Evolutionary conservation across 1,140 invertebrate species (phyloP), one percentile per base, ranked within the genome.

Genomic region (Camponotus pennsylvanicus): DNA sequence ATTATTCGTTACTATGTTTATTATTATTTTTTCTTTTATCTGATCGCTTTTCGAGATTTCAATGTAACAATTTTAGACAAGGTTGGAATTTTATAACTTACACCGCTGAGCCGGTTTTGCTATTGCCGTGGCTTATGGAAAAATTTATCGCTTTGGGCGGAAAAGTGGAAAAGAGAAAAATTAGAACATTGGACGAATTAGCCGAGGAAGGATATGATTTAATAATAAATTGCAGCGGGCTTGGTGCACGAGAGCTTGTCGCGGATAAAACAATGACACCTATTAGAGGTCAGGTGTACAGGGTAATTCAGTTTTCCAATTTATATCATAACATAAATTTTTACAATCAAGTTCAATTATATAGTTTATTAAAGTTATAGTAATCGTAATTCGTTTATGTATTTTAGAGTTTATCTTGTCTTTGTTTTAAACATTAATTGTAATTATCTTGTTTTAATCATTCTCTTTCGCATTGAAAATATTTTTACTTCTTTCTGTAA

Each of bases 191-290:
- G 2, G 88, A 95, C 8, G 95, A 96, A 82, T 91, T 97, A 0
- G 87, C 93, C 1, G 82, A 94, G 0, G 91, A 95, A 1, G 94
- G 94, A 8, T 97, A 96, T 91, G 96, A 97, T 92, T 95, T 97
- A 2, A 94, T 98, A 45, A 95, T 98, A 37, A 98, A 98, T 92
- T 98, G 97, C 90, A 96, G 96, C 34, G 97, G 97, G 1, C 92
- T 98, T 0, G 96, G 95, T 11, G 96, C 97, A 7, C 93, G 93
- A 78, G 40, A 95, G 4, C 92, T 97, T 7, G 95, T 96, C 2
- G 93, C 94, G 8, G 97, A 98, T 94, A 32, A 77, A 32, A 85
- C 78, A 88, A 93, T 97, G 21, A 91, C 92, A 86, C 95, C 97
- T 8, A 95, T 97, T n/a, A 95, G 97, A 88, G 97, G 97, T 27